Base-by-base conservation (phyloP, 1,140 invertebrate genomes). In the Pogonognathellus flavescens region DNA sequence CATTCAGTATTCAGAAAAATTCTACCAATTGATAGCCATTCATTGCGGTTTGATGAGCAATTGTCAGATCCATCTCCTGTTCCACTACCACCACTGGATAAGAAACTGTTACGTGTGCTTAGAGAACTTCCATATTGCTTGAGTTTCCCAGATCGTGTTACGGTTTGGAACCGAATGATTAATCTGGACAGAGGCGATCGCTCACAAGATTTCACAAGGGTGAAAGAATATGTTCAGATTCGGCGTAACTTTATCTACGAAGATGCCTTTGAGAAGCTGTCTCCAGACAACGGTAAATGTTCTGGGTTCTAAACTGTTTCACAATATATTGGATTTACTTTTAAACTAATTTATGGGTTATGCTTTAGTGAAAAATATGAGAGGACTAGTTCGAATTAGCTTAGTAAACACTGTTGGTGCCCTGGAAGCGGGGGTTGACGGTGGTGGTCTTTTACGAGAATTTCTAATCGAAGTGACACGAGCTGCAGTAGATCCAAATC, bases 401-500 rank as follows among this genome's bases (percentile, higher is more conserved):
- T 92, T 99, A 83, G 94, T 98, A 25, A 99, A 98, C 89, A 94
- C 94, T 31, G 95, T 95, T 13, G 98, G 97, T 0, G 91, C 97
- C 10, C 95, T 98, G 89, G 98, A 99, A 90, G 97, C 96, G 0
- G 98, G 98, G 0, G 96, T 99, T 8, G 98, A 99, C 91, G 98
- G 98, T 16, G 97, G 97, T 14, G 98, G 98, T 3, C 94, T 98
- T 2, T 95, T 99, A 88, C 92, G 98, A 59, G 98, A 99, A 91
- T 98, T 98, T 90, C 91, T 97, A 0, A 95, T 95, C 1, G 96
- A 98, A 90, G 91, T 99, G 7, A 91, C 99, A 8, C 98, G 97
- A 91, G 98, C 97, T 0, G 96, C 96, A 0, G 99, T 99, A 90
- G 97, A 99, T 92, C 98, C 98, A 0, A 99, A 99, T 90, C 92